Evolutionary conservation across 2,888 invertebrate genomes (phyloP).

Genomic region (Bombylius discolor): DNA sequence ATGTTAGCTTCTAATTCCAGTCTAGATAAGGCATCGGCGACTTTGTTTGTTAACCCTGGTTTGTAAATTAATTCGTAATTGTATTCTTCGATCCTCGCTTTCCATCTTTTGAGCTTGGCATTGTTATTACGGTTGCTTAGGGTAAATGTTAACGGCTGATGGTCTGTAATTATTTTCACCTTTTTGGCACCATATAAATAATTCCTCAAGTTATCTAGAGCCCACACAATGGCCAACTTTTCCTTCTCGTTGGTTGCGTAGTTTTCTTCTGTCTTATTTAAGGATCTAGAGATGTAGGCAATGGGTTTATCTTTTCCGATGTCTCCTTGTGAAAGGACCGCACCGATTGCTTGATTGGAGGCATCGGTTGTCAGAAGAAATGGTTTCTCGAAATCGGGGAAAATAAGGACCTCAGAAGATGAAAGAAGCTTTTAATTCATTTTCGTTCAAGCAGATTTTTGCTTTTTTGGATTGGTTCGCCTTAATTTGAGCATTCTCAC

Average conservation of each 20-base stretch:
- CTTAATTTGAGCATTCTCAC: background rate
- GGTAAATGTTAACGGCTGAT: constrained; percentile 10
- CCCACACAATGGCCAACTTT: constrained; percentile 10
- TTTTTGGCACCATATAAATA: constrained; percentile 12
- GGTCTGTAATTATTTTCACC: constrained; percentile 11
- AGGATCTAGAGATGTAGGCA: constrained; percentile 1
- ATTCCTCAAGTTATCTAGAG: constrained; percentile 5
- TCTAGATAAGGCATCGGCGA: constrained; percentile 10
- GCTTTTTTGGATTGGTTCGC: constrained; percentile 8
- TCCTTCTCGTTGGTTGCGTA: constrained; percentile 12
- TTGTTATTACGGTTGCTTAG: constrained; percentile 6
- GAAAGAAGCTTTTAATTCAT: background rate
- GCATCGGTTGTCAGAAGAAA: constrained; percentile 4
- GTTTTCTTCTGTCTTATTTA: constrained; percentile 10
- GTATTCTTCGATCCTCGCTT: constrained; percentile 10
- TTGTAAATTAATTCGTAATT: constrained; percentile 10
- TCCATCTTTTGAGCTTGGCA: constrained; percentile 12
- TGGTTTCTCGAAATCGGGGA: background rate
- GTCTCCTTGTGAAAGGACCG: background rate
- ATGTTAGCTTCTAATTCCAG: background rate
- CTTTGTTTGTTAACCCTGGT: constrained; percentile 8
- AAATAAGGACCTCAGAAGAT: background rate
- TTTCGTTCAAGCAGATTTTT: constrained; percentile 4
- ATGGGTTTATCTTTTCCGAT: background rate
- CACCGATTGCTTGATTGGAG: constrained; percentile 2